Evolutionary conservation across 1,140 invertebrate genomes (phyloP), one percentile per base, ranked within the genome.

Genomic region (Solenopsis invicta): DNA sequence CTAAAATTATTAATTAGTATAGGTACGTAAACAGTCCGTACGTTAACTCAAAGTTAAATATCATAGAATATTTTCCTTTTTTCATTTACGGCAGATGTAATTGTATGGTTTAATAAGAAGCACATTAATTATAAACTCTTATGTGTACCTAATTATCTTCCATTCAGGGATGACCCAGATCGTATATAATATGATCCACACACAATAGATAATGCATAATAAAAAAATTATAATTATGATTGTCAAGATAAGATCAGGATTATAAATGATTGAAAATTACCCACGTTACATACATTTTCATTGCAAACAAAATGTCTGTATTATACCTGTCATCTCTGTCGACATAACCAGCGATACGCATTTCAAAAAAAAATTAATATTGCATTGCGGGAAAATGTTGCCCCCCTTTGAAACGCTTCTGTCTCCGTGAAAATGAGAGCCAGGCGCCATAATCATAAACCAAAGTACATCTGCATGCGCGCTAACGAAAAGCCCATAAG

Each of bases 401-500:
- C n/a, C 69, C 34, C 52, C 52, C 66, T 59, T 74, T 52, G 67
- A 18, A 59, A 59, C 41, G 52, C 24, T 37, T 59, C 37, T 41
- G 67, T 74, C 80, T 59, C 24, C 37, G 69, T 72, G 80, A 62
- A 75, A 84, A 75, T 84, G 69, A 84, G 69, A 75, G 56, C 54
- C 54, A 75, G 41, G 24, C 29, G 80, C 41, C 69, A 84, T 74
- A 61, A 75, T 75, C 69, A 71, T 82, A 82, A 82, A 82, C 80
- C 80, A 82, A 74, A 54, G 69, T 82, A 74, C 80, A 74, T 82
- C 52, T 75, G 80, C 80, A 84, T 84, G 69, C 69, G 80, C 80
- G 80, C 80, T 84, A 84, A 84, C 80, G 80, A 84, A 84, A 84
- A 84, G 54, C 80, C 69, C 69, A 75, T 75, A 84, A 84, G 80